Evolutionary conservation across 2,113 vertebrate species (phyloP).

Genomic region (Saguinus midas): DNA sequence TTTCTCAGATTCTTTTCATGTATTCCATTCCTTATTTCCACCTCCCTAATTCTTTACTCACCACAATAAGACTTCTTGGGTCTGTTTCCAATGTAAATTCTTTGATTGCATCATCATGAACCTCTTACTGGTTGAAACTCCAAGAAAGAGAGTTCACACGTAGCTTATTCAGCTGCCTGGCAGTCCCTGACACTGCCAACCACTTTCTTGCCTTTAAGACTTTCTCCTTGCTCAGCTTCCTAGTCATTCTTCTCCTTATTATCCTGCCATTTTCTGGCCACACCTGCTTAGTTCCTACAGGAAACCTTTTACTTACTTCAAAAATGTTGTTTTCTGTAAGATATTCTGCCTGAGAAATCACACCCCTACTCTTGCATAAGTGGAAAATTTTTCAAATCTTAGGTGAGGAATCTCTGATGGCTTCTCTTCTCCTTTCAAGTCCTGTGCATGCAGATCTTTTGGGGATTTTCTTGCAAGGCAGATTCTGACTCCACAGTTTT

Average conservation of each 20-base stretch:
- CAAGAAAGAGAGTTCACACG: background rate
- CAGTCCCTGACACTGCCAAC: background rate
- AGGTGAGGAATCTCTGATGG: background rate
- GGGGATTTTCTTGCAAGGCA: background rate
- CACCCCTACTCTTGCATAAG: background rate
- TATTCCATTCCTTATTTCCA: background rate
- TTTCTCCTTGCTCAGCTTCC: background rate
- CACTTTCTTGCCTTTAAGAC: background rate
- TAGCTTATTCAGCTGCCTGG: background rate
- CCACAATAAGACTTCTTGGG: background rate
- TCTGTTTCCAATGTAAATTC: background rate
- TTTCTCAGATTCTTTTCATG: background rate
- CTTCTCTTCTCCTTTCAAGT: constrained; percentile 3
- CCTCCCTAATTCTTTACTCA: background rate
- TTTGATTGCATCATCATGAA: background rate
- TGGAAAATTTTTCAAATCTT: background rate
- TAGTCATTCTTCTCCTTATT: background rate
- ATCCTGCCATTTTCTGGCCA: background rate
- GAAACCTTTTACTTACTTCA: background rate
- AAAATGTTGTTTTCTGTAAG: background rate
- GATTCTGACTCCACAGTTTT: background rate
- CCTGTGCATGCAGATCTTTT: background rate
- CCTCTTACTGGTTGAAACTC: background rate
- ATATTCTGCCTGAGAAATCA: background rate
- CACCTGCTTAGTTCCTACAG: background rate